Percentiles rank a stretch among this genome's conserved stretches.
phyloP scores from a whole-genome alignment of 2,797 vertebrate species.

The Coccyzus lansbergi region DNA sequence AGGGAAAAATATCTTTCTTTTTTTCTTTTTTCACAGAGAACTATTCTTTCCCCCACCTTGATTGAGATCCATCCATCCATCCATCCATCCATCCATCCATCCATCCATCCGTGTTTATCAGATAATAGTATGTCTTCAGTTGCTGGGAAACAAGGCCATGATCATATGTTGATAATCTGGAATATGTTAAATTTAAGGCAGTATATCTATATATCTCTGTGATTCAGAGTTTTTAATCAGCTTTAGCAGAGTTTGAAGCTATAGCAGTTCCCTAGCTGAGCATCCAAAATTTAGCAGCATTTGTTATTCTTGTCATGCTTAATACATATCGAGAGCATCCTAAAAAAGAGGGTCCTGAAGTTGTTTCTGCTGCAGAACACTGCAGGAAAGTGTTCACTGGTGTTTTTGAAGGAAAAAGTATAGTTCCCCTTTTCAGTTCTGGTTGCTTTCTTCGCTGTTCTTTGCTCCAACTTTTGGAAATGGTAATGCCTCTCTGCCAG shows the following conservation, averaged over 20 bases:
- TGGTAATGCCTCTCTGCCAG: background rate
- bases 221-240: background rate
- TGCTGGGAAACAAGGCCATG: background rate
- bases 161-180: background rate
- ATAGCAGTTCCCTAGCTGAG: background rate
- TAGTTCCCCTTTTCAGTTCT: background rate
- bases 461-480: background rate
- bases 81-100: too few species aligned
- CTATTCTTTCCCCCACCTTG: fast-evolving
- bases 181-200: background rate
- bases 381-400: background rate
- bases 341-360: background rate
- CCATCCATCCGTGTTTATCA: background rate
- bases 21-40: background rate
- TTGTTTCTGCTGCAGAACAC: background rate
- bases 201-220: background rate
- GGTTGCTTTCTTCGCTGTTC: background rate
- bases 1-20: background rate
- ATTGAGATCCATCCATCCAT: too few species aligned
- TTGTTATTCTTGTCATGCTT: background rate
- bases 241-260: background rate
- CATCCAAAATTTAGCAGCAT: background rate
- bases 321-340: background rate
- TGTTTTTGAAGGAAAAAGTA: background rate
- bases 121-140: background rate